Evolutionary conservation across 1,140 invertebrate genomes (phyloP).

Genomic region (Drosophila malerkotliana): DNA sequence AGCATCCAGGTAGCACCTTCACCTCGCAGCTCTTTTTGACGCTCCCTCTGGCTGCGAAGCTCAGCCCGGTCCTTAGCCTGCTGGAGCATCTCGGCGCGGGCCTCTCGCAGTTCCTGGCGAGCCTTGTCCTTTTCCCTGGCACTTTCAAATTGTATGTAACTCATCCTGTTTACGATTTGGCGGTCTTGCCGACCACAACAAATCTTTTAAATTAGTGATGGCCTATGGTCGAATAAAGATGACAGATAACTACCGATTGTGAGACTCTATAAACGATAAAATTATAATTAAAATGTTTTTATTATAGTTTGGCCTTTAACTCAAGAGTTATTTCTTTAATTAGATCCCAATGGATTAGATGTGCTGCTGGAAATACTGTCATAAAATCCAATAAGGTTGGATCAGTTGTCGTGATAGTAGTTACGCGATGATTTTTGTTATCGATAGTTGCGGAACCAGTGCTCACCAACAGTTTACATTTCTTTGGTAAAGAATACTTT

Average conservation of each 20-base stretch:
- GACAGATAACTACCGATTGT: too few relatives aligned
- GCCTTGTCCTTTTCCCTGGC: slow-evolving; percentile 81
- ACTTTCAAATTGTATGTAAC: slow-evolving; percentile 84
- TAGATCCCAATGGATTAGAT: too few relatives aligned
- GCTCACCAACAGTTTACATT: not conserved
- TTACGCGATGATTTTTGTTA: not conserved
- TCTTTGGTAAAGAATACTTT: not conserved
- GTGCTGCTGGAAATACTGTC: too few relatives aligned
- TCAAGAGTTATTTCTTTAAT: too few relatives aligned
- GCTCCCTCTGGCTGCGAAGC: slow-evolving; percentile 64
- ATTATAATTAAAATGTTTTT: too few relatives aligned
- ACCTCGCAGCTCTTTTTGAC: slow-evolving; percentile 72
- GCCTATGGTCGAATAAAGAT: not conserved
- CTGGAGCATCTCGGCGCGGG: slow-evolving; percentile 71
- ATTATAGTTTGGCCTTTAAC: too few relatives aligned
- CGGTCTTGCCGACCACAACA: not conserved
- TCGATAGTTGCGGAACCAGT: not conserved
- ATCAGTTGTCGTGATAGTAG: too few relatives aligned
- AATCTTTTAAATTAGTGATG: not conserved
- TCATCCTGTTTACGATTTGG: slow-evolving; percentile 58
- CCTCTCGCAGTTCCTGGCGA: slow-evolving; percentile 75
- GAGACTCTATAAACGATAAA: too few relatives aligned
- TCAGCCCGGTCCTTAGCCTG: slow-evolving; percentile 74
- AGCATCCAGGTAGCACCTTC: slow-evolving; percentile 84
- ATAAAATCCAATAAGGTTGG: too few relatives aligned